Evolutionary conservation across 2,888 invertebrate species (phyloP).

Genomic region (Drosophila diplacantha): DNA sequence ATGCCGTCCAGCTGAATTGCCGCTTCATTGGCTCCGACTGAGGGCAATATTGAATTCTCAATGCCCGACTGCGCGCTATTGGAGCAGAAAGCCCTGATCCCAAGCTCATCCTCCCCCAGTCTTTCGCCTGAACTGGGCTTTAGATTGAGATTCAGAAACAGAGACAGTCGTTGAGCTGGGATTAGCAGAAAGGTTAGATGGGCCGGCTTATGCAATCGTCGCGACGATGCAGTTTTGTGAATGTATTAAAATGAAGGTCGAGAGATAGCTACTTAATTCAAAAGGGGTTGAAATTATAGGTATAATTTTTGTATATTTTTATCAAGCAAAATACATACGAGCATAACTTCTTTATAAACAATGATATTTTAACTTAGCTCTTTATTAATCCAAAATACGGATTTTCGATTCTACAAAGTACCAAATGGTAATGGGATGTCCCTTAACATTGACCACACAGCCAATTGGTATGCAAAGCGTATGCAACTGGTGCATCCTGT

Average conservation of each 20-base stretch:
- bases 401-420: neutral
- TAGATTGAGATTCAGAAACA: constrained; percentile 7
- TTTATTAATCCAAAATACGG: neutral
- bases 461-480: constrained; percentile 48
- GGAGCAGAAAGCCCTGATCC: constrained; percentile 62
- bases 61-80: constrained; percentile 54
- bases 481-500: constrained; percentile 71
- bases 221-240: no score
- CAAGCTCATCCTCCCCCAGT: constrained; percentile 32
- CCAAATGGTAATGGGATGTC: constrained; percentile 7
- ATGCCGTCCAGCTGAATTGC: constrained; percentile 41
- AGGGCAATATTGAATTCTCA: constrained; percentile 56
- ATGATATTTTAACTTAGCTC: neutral
- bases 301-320: no score
- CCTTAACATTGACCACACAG: constrained; percentile 39
- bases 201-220: constrained; percentile 26
- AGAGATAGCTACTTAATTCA: neutral
- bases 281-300: neutral
- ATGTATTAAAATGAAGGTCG: constrained; percentile 19
- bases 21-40: constrained; percentile 59
- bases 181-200: constrained; percentile 33
- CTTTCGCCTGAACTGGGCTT: constrained; percentile 55
- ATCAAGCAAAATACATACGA: no score
- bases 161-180: constrained; percentile 14
- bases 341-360: neutral